Evolutionary conservation across 1,140 invertebrate species (phyloP).

Genomic region (Acromyrmex echinatior): DNA sequence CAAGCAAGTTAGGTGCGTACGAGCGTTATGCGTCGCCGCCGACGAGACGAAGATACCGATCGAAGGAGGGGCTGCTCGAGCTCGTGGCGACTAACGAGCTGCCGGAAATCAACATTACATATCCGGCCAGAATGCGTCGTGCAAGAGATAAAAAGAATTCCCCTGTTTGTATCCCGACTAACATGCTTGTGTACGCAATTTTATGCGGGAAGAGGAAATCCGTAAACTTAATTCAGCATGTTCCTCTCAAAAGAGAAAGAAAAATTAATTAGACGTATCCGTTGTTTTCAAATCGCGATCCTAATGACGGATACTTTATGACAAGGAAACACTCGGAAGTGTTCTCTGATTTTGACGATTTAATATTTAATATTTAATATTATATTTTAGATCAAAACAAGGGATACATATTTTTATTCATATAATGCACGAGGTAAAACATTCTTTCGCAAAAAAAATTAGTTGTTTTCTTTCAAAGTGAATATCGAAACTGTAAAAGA

Average conservation of each 20-base stretch:
- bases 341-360: too few relatives aligned
- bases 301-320: background rate
- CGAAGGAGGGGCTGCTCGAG: background rate
- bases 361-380: too few relatives aligned
- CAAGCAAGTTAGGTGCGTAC: constrained; percentile 39
- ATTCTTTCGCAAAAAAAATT: too few relatives aligned
- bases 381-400: too few relatives aligned
- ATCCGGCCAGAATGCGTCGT: constrained; percentile 25
- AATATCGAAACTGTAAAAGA: too few relatives aligned
- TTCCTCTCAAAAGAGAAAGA: background rate
- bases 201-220: constrained; percentile 1
- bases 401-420: too few relatives aligned
- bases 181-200: background rate
- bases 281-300: background rate
- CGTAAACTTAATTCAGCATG: background rate
- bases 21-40: constrained; percentile 46
- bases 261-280: background rate
- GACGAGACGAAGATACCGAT: constrained; percentile 50
- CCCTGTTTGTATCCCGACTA: constrained; percentile 9
- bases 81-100: constrained; percentile 51
- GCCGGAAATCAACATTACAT: constrained; percentile 46
- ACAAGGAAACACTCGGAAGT: too few relatives aligned
- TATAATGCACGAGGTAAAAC: too few relatives aligned
- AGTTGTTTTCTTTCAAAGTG: too few relatives aligned
- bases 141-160: background rate